Percentiles rank a stretch among this genome's conserved stretches.
Conservation (phyloP, 2,797 vertebrate species). For the Sebastes hubbsi region DNA sequence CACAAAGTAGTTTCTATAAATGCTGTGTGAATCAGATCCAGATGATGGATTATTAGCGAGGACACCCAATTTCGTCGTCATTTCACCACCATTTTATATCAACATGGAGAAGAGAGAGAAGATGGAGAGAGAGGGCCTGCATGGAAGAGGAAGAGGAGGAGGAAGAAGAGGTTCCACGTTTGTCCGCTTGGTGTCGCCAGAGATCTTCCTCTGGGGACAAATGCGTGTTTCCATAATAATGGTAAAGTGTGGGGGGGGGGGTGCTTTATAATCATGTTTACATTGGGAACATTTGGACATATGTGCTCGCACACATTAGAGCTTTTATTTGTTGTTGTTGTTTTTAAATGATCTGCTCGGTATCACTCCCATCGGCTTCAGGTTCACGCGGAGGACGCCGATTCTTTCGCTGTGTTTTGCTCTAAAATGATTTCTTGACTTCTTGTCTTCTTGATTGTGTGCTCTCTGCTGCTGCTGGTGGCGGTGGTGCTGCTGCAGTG, state of each 20-base stretch:
- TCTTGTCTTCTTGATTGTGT: background rate
- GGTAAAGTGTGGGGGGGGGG: no score
- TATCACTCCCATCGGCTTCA: background rate
- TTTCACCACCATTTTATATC: slow-evolving; percentile 42
- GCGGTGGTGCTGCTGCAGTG: slow-evolving; percentile 9
- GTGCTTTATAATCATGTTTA: background rate
- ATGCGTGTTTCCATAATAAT: slow-evolving; percentile 50
- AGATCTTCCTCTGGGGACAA: slow-evolving; percentile 28
- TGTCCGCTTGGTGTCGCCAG: slow-evolving; percentile 66
- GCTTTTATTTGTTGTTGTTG: background rate
- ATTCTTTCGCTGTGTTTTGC: background rate
- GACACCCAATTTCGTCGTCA: background rate
- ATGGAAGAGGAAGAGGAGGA: no score
- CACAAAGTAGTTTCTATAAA: background rate
- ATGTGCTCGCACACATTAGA: background rate
- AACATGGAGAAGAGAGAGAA: background rate
- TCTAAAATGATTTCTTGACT: background rate
- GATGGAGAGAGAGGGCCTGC: slow-evolving; percentile 21
- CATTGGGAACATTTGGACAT: background rate
- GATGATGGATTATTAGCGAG: no score
- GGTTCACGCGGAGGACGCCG: background rate
- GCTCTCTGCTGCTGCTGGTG: slow-evolving; percentile 18
- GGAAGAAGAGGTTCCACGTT: background rate
- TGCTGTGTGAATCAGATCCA: background rate
- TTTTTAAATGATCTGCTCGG: background rate